These are phyloP conservation scores for Natator depressus DNA, from an alignment of 2,113 vertebrate genomes.

Conservation along the genomic window DNA sequence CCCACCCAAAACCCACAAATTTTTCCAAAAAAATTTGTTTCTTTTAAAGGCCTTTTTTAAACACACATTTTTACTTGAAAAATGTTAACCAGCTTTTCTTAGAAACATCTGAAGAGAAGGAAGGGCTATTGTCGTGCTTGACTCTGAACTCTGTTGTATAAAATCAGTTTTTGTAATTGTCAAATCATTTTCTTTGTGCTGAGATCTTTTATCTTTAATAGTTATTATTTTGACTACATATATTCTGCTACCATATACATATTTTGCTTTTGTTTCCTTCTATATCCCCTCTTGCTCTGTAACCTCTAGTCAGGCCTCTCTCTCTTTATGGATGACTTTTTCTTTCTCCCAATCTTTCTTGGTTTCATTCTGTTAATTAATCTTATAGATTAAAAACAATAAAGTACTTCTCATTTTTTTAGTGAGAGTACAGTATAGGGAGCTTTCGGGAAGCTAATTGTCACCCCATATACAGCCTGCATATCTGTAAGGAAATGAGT, in stretches of 20 bases:
- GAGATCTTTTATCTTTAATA: background rate
- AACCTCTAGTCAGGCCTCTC: background rate
- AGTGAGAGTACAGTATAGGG: background rate
- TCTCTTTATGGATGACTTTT: background rate
- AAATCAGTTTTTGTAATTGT: background rate
- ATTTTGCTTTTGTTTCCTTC: background rate
- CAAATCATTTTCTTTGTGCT: background rate
- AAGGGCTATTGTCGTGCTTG: background rate
- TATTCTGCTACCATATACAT: background rate
- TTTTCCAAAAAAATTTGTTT: background rate
- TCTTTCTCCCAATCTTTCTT: background rate
- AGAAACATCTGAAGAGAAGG: background rate
- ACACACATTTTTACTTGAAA: background rate
- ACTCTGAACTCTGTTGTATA: background rate
- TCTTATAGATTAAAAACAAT: conserved; percentile 25
- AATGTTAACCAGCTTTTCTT: background rate
- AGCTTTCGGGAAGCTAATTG: conserved; percentile 69
- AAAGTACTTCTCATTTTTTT: conserved; percentile 20
- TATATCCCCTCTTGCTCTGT: background rate
- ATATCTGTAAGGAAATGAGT: conserved; percentile 56
- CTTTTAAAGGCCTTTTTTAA: background rate
- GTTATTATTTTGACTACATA: background rate
- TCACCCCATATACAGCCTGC: conserved; percentile 36
- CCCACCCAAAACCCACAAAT: too few relatives aligned
- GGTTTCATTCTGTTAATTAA: conserved; percentile 11